These are phyloP conservation scores for Axis porcinus DNA, from an alignment of 2,113 vertebrate genomes.

Conservation along the genomic window DNA sequence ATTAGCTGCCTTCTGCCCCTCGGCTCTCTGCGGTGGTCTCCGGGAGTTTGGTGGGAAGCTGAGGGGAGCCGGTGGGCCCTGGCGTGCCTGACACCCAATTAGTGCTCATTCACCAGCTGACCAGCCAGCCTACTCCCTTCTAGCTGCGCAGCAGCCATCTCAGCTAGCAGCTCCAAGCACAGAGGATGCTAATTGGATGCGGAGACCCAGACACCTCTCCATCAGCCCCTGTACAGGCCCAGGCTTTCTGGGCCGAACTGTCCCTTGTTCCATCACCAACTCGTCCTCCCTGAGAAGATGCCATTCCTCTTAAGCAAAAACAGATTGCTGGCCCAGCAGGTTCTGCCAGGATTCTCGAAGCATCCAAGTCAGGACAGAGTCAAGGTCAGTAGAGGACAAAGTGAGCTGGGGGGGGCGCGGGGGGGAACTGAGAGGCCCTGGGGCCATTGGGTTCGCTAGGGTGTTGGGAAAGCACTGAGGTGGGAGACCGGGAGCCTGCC, in stretches of 20 bases:
- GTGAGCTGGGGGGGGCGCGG: too few species aligned
- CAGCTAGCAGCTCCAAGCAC: background rate
- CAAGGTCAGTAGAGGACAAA: background rate
- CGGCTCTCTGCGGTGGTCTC: conserved; percentile 8
- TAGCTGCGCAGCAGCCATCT: background rate
- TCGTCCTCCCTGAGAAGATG: background rate
- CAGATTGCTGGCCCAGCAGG: background rate
- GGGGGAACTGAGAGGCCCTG: background rate
- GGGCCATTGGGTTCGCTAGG: background rate
- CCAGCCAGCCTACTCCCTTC: background rate
- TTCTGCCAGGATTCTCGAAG: background rate
- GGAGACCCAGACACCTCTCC: background rate
- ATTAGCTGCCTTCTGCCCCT: conserved; percentile 38
- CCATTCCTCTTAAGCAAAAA: background rate
- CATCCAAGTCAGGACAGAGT: background rate
- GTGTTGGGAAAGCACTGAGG: background rate
- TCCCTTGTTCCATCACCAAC: background rate
- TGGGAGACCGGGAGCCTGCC: background rate
- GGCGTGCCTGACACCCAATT: conserved; percentile 55
- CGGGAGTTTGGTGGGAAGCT: background rate
- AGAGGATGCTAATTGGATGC: conserved; percentile 47
- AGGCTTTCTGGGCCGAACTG: background rate
- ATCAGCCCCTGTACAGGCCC: background rate
- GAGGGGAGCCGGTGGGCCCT: background rate
- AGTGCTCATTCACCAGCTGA: conserved; percentile 56